phyloP scores from a whole-genome alignment of 2,797 vertebrate species.

The Clarias laeviceps region DNA sequence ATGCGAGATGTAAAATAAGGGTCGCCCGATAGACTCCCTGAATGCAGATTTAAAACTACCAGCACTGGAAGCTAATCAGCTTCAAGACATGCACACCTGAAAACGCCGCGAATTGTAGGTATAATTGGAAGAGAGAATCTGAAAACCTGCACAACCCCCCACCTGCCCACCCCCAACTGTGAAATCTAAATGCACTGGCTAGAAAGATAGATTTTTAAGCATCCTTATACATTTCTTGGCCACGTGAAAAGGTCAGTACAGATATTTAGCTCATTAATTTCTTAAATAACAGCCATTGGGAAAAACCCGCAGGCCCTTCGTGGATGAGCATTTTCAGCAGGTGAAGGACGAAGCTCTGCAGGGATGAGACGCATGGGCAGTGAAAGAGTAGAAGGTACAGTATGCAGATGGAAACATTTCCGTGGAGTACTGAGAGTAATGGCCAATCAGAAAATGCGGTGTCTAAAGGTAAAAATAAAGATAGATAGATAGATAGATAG shows the following conservation, averaged over 20 bases:
- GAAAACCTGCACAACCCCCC: background rate
- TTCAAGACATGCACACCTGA: background rate
- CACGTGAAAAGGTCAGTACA: constrained; percentile 5
- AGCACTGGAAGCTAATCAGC: background rate
- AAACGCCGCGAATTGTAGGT: background rate
- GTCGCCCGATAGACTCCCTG: background rate
- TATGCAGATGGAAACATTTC: constrained; percentile 2
- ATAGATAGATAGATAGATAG: background rate
- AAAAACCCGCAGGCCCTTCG: background rate
- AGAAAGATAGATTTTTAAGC: background rate
- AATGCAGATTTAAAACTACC: constrained; percentile 24
- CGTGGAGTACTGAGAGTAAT: background rate
- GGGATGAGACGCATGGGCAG: background rate
- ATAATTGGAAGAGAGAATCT: background rate
- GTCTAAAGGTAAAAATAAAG: constrained; percentile 21
- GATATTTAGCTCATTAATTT: constrained; percentile 22
- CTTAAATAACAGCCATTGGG: constrained; percentile 1
- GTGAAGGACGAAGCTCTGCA: constrained; percentile 6
- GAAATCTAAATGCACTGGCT: background rate
- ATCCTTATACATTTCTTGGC: background rate
- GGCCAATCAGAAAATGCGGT: constrained; percentile 7
- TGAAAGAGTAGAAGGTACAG: background rate
- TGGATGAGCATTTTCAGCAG: background rate
- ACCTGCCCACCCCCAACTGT: too few relatives aligned
- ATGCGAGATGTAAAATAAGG: constrained; percentile 30